These are phyloP conservation scores for Drosophila quadrilineata DNA, from an alignment of 1,140 invertebrate genomes.

Conservation along the genomic window DNA sequence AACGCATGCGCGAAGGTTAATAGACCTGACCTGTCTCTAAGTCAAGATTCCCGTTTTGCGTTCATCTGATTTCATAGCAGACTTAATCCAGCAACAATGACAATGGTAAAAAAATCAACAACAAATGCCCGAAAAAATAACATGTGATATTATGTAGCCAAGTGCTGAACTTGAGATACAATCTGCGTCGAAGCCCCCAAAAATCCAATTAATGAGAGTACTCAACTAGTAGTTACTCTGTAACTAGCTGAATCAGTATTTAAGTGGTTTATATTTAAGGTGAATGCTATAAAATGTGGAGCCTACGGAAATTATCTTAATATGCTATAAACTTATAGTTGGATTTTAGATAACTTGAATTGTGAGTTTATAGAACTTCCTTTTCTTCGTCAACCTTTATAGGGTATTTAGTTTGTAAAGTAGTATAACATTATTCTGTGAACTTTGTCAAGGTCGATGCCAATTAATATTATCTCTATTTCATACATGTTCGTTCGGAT, in stretches of 20 bases:
- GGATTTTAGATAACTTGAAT: too few species aligned
- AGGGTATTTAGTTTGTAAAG: not conserved
- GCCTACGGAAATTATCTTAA: too few species aligned
- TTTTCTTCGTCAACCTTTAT: too few species aligned
- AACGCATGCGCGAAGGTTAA: slow-evolving; percentile 67
- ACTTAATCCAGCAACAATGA: slow-evolving; percentile 50
- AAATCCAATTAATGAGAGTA: slow-evolving; percentile 14
- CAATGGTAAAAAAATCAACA: slow-evolving; percentile 32
- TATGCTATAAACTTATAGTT: too few species aligned
- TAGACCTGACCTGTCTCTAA: slow-evolving; percentile 18
- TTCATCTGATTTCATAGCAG: slow-evolving; percentile 8
- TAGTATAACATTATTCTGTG: slow-evolving; percentile 50
- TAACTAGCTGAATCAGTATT: not conserved
- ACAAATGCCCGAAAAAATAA: slow-evolving; percentile 13
- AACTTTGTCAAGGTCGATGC: slow-evolving; percentile 66
- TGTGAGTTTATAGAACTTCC: too few species aligned
- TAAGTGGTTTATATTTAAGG: too few species aligned
- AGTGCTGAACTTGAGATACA: slow-evolving; percentile 67
- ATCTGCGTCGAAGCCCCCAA: slow-evolving; percentile 41
- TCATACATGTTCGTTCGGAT: slow-evolving; percentile 56
- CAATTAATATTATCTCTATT: slow-evolving; percentile 52
- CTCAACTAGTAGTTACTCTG: slow-evolving; percentile 1
- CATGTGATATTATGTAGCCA: slow-evolving; percentile 53
- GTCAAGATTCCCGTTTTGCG: slow-evolving; percentile 10
- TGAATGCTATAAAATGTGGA: too few species aligned